Conservation (phyloP, 2,797 vertebrate species). For the Sebastes miniatus region DNA sequence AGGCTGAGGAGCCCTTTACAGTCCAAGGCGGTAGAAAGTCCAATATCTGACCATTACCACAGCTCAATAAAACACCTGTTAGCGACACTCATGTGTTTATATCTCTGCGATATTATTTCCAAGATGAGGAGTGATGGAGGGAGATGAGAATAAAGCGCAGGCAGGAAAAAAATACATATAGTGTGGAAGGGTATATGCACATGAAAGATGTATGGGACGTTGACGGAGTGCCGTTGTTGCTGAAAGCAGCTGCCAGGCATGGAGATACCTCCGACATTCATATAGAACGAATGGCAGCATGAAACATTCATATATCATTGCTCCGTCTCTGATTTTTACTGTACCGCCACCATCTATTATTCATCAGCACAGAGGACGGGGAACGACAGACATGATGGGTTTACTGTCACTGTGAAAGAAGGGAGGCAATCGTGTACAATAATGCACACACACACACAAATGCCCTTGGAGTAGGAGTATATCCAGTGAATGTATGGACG, state of each 20-base stretch:
- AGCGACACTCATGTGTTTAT: not conserved
- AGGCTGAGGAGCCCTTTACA: not conserved
- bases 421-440: not conserved
- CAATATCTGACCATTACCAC: not conserved
- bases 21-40: not conserved
- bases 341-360: constrained; percentile 68
- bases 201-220: constrained; percentile 35
- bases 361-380: constrained; percentile 48
- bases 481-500: not conserved
- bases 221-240: constrained; percentile 24
- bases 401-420: constrained; percentile 19
- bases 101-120: not conserved
- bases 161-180: not conserved
- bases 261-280: constrained; percentile 34
- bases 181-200: not conserved
- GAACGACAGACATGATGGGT: constrained; percentile 38
- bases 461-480: not conserved
- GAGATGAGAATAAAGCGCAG: not conserved
- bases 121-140: constrained; percentile 4
- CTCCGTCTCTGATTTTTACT: constrained; percentile 56
- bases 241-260: constrained; percentile 22
- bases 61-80: not conserved
- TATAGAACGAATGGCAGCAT: constrained; percentile 50
- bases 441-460: not conserved
- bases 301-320: constrained; percentile 66